A percentile compares a stretch with the other conserved stretches of the same genome.
Conservation (phyloP, 2,888 invertebrate genomes). For the Candidula unifasciata region DNA sequence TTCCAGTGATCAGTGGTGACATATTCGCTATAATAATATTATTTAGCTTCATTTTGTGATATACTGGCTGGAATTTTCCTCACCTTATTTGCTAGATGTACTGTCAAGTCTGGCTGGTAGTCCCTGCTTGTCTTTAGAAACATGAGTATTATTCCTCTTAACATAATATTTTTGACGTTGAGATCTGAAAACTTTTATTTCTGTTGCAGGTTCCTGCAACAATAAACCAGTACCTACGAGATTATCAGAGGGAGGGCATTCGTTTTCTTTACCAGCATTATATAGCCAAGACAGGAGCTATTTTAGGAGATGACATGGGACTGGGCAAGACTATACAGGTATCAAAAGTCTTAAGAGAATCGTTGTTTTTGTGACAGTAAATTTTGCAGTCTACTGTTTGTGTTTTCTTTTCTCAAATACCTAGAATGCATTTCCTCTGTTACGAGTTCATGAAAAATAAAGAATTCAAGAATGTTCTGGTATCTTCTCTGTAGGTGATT, state of each 20-base stretch:
- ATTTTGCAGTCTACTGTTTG: too few relatives aligned
- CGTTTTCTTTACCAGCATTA: conserved; percentile 72
- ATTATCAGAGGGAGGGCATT: conserved; percentile 75
- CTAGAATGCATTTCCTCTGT: too few relatives aligned
- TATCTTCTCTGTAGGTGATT: conserved; percentile 66
- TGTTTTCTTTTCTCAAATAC: too few relatives aligned
- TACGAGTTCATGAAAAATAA: not conserved
- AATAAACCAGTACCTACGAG: conserved; percentile 74
- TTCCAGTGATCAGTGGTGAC: too few relatives aligned
- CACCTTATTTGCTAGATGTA: too few relatives aligned
- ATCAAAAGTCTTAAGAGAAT: not conserved
- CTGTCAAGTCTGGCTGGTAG: too few relatives aligned
- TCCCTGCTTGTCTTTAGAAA: not conserved
- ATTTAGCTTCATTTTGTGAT: too few relatives aligned
- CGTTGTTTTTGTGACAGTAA: too few relatives aligned
- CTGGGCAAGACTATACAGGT: conserved; percentile 77
- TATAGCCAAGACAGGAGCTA: conserved; percentile 66
- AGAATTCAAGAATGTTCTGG: not conserved
- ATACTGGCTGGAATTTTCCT: too few relatives aligned
- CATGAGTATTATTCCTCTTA: not conserved
- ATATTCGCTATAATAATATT: too few relatives aligned
- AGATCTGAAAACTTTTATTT: not conserved
- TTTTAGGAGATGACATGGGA: conserved; percentile 77
- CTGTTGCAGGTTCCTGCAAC: conserved; percentile 69
- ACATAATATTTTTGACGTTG: not conserved